Percentiles rank a stretch among this genome's conserved stretches.
Evolutionary conservation across 1,140 invertebrate genomes (phyloP).

Genomic region (Metopolophium dirhodum): DNA sequence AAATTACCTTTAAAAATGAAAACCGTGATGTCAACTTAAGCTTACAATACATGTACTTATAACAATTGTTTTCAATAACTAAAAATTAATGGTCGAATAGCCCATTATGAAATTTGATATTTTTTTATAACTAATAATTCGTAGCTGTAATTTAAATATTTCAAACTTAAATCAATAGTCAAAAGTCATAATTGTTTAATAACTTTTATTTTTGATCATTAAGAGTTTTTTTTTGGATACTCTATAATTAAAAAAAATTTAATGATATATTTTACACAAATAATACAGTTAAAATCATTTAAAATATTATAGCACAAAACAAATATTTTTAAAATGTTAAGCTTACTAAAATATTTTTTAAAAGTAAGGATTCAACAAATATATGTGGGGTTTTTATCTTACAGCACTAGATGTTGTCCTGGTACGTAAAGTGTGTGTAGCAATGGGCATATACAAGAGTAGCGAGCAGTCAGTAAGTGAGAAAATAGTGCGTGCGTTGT

Average conservation of each 20-base stretch:
- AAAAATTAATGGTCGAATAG: neutral
- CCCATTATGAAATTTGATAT: neutral
- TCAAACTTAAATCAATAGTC: neutral
- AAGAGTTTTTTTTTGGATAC: neutral
- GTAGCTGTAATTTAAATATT: conserved; percentile 11
- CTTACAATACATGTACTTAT: neutral
- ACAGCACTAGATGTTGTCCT: too few relatives aligned
- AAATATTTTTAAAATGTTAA: neutral
- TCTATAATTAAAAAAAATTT: neutral
- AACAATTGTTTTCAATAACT: neutral
- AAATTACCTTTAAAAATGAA: neutral
- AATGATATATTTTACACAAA: neutral
- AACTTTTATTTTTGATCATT: neutral
- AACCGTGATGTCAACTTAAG: neutral
- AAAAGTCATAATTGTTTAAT: neutral
- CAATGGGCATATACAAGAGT: too few relatives aligned
- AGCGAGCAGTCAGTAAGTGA: too few relatives aligned
- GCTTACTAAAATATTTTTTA: neutral
- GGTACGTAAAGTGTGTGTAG: too few relatives aligned
- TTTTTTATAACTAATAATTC: conserved; percentile 35
- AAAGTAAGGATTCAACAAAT: neutral
- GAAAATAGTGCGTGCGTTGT: too few relatives aligned
- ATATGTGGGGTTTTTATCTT: too few relatives aligned
- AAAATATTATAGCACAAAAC: neutral
- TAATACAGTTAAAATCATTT: neutral